Base-by-base conservation (phyloP, 2,888 invertebrate genomes). In the Netelia melanura region DNA sequence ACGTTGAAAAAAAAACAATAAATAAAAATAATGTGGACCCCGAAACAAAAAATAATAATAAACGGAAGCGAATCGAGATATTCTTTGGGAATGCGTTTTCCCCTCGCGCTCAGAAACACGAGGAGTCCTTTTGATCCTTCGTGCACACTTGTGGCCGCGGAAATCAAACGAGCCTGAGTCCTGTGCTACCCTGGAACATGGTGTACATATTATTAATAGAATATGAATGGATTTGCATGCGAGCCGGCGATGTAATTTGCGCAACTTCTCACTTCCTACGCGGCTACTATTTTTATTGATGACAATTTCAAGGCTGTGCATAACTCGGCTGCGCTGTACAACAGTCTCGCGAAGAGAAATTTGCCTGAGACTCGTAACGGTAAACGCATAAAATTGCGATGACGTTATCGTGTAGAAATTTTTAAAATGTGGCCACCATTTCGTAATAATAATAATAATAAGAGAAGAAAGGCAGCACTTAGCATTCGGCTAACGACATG, bases 201-300 rank as follows among this genome's bases (percentile, higher is more conserved):
- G 58, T 67, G 54, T 67, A 67, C 10, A 58, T 21, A 62, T 76
- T 80, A 79, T 85, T 83, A 43, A 75, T 70, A 79, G 62, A 67
- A 61, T 54, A 65, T 11, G 58, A 70, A 80, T 75, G 61, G 56
- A 80, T 77, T 68, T 56, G 62, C 67, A 83, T 70, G 58, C 48
- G 52, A 75, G 25, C 65, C 61, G 54, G 74, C 74, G 56, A 44
- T 74, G 9, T 54, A 58, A 43, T 61, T 72, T 81, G 62, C 21
- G 30, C 67, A 44, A 52, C 76, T 74, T 65, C 2, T 58, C 21
- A 65, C 72, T 72, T 74, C 83, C 80, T 74, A 80, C 80, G 75
- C 71, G 38, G 52, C 23, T 38, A 67, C 68, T 85, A 74, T 81
- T 82, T 86, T 84, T 78, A 86, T 80, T 68, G 74, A 84, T 84